These are phyloP conservation scores for Peribatodes rhomboidaria DNA, from an alignment of 2,888 invertebrate species.

Conservation along the genomic window DNA sequence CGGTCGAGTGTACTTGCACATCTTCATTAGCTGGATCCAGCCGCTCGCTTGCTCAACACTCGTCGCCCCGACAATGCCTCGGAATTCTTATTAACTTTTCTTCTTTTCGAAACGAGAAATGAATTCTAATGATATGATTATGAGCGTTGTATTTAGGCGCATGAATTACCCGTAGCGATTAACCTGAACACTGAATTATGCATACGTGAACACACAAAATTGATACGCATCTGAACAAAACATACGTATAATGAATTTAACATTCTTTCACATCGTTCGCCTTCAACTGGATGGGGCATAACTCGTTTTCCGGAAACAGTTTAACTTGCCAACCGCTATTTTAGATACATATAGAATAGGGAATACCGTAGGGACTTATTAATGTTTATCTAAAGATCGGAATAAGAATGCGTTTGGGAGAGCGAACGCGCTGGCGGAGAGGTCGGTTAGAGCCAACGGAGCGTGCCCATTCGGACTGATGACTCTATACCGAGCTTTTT, in stretches of 20 bases:
- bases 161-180: constrained; percentile 58
- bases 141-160: constrained; percentile 46
- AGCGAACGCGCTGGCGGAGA: constrained; percentile 69
- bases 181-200: constrained; percentile 63
- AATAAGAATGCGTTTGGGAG: constrained; percentile 75
- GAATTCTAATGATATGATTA: constrained; percentile 57
- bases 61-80: constrained; percentile 52
- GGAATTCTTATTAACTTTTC: constrained; percentile 59
- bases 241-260: constrained; percentile 71
- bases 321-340: constrained; percentile 74
- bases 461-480: constrained; percentile 76
- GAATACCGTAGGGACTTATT: constrained; percentile 69
- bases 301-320: constrained; percentile 81
- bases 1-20: constrained; percentile 82
- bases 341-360: constrained; percentile 66
- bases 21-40: constrained; percentile 78
- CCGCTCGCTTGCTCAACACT: constrained; percentile 77
- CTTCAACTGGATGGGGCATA: constrained; percentile 59
- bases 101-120: constrained; percentile 58
- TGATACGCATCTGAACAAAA: constrained; percentile 72
- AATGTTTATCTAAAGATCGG: constrained; percentile 83
- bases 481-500: constrained; percentile 75
- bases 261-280: constrained; percentile 72
- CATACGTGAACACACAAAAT: constrained; percentile 63
- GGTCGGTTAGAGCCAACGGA: constrained; percentile 67